These are phyloP conservation scores for Pherbina coryleti DNA, from an alignment of 2,888 invertebrate genomes.

Conservation along the genomic window DNA sequence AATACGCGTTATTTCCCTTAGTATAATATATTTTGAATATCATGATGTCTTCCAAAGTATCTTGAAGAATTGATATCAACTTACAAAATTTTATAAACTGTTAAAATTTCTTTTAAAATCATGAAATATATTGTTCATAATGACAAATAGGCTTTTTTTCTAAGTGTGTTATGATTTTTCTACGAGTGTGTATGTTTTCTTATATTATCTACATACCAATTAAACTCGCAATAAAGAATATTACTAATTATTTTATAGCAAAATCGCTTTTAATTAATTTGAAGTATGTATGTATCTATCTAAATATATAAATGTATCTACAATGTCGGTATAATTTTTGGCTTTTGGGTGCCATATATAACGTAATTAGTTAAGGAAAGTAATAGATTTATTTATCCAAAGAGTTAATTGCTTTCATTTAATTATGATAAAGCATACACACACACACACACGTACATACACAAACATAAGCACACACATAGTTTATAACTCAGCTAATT, in stretches of 20 bases:
- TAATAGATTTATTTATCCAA: background rate
- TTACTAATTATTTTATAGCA: background rate
- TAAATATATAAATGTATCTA: no score
- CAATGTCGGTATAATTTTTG: background rate
- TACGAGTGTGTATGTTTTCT: background rate
- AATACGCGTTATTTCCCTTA: no score
- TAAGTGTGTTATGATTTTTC: background rate
- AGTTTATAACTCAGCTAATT: no score
- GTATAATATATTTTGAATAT: no score
- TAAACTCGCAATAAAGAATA: background rate
- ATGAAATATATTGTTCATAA: no score
- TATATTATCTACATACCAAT: no score
- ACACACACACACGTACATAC: background rate
- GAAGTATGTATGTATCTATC: background rate
- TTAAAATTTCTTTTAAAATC: no score
- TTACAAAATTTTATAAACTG: no score
- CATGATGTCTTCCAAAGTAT: no score
- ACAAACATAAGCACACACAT: background rate
- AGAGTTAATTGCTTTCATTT: background rate
- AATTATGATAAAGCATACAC: background rate
- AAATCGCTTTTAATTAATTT: constrained; percentile 10
- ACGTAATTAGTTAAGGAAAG: background rate
- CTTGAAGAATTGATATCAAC: no score
- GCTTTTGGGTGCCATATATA: background rate
- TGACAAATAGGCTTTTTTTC: background rate